Conservation (phyloP, 1,140 invertebrate genomes). For the Papilio machaon region DNA sequence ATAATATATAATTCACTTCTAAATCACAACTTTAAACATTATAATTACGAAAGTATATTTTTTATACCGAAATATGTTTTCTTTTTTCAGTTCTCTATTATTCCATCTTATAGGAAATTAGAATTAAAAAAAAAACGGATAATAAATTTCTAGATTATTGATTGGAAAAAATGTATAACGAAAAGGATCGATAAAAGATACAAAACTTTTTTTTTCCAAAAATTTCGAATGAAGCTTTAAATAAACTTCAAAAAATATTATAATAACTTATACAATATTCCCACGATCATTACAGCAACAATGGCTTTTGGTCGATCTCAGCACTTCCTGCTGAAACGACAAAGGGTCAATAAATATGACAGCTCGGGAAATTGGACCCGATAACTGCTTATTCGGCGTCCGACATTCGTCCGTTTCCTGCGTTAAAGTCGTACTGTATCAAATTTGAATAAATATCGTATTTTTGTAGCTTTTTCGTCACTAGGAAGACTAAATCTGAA, state of each 20-base stretch:
- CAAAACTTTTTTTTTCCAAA: too few relatives aligned
- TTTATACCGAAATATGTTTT: too few relatives aligned
- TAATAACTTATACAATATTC: conserved; percentile 29
- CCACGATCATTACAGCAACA: conserved; percentile 43
- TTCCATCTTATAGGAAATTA: too few relatives aligned
- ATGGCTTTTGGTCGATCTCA: conserved; percentile 48
- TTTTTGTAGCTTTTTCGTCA: neutral
- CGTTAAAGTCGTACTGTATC: conserved; percentile 13
- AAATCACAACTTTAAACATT: too few relatives aligned
- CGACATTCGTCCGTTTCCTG: conserved; percentile 40
- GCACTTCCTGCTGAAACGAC: conserved; percentile 49
- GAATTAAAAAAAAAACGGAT: too few relatives aligned
- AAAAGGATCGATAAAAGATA: too few relatives aligned
- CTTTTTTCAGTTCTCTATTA: too few relatives aligned
- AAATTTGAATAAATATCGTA: conserved; percentile 5
- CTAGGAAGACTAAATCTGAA: neutral
- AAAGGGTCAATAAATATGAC: conserved; percentile 63
- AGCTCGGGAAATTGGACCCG: conserved; percentile 59
- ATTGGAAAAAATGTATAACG: neutral
- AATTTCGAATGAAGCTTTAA: too few relatives aligned
- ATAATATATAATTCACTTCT: too few relatives aligned
- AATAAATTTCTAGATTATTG: too few relatives aligned
- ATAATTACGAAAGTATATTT: too few relatives aligned
- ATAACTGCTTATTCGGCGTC: conserved; percentile 57
- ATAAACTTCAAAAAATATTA: neutral